phyloP scores from a whole-genome alignment of 2,797 vertebrate genomes.

The Podarcis siculus region DNA sequence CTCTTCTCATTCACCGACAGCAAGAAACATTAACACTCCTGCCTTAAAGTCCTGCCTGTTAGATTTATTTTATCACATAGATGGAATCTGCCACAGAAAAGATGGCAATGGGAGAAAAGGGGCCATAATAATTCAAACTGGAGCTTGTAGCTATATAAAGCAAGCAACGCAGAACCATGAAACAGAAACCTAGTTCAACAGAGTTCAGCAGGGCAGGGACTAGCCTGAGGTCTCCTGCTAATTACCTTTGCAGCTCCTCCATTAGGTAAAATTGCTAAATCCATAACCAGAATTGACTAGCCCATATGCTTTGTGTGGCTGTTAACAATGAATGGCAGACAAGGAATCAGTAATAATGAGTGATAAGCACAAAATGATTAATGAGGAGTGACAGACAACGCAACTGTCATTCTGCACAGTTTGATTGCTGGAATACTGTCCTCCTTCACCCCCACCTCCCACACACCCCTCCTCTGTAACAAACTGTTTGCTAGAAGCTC shows the following conservation, averaged over 20 bases:
- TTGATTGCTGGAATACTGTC: neutral
- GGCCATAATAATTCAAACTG: neutral
- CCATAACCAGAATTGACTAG: conserved; percentile 23
- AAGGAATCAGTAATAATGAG: conserved; percentile 23
- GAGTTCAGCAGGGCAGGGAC: neutral
- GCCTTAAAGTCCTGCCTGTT: too few species aligned
- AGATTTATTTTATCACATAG: too few species aligned
- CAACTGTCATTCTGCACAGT: neutral
- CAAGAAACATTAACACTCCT: too few species aligned
- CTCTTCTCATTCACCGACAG: too few species aligned
- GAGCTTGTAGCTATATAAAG: neutral
- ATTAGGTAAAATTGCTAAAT: conserved; percentile 35
- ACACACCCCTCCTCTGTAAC: neutral
- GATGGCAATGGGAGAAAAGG: neutral
- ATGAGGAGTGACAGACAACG: neutral
- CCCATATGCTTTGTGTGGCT: neutral
- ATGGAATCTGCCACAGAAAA: neutral
- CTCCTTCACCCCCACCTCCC: neutral
- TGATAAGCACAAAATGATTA: conserved; percentile 17
- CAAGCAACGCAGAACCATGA: neutral
- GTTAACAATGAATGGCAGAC: conserved; percentile 13
- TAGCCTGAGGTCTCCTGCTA: neutral
- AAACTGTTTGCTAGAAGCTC: neutral
- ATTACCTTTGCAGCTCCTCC: conserved; percentile 10
- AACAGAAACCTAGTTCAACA: neutral